Conservation (phyloP, 2,797 vertebrate species). For the Zalophus californianus region DNA sequence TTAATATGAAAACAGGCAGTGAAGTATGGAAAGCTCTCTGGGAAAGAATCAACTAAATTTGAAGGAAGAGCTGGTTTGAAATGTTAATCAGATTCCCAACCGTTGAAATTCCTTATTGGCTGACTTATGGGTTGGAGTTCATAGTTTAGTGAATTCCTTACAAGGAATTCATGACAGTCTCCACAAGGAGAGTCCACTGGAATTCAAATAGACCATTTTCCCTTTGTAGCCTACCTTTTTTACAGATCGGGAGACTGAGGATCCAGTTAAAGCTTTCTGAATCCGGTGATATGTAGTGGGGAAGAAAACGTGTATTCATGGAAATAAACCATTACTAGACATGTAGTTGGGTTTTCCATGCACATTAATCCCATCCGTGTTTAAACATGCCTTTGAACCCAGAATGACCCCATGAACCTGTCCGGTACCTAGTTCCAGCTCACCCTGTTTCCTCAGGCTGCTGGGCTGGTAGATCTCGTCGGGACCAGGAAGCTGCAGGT, state of each 20-base stretch:
- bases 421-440: neutral
- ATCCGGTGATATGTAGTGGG: neutral
- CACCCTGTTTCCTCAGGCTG: neutral
- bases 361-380: neutral
- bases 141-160: conserved; percentile 1
- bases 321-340: neutral
- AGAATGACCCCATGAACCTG: neutral
- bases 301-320: conserved; percentile 9
- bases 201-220: conserved; percentile 2
- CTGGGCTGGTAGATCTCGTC: neutral
- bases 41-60: neutral
- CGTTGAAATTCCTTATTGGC: conserved; percentile 32
- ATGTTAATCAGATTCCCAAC: conserved; percentile 12
- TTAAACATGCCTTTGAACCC: neutral
- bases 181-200: neutral
- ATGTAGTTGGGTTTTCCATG: conserved; percentile 26
- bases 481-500: neutral
- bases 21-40: conserved; percentile 29
- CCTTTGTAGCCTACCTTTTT: neutral
- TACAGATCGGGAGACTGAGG: neutral
- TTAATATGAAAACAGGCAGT: conserved; percentile 7
- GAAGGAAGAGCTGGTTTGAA: conserved; percentile 51
- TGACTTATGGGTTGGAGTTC: conserved; percentile 7
- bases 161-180: conserved; percentile 17
- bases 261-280: neutral